Evolutionary conservation across 2,797 vertebrate genomes (phyloP).

Genomic region (Spea hammondii): DNA sequence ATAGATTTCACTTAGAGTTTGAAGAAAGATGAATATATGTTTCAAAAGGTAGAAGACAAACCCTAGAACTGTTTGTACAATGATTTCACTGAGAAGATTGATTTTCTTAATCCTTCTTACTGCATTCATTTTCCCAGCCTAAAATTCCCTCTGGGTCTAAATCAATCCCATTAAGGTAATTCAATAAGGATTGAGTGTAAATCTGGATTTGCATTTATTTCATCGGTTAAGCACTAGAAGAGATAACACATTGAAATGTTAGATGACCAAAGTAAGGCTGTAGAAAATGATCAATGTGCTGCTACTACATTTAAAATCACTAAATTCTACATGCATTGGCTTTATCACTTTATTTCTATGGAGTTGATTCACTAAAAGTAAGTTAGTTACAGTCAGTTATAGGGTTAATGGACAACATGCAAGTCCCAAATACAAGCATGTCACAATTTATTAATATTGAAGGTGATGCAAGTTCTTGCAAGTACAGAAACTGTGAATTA

Average conservation of each 20-base stretch:
- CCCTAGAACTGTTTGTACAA: conserved; percentile 28
- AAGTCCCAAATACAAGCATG: too few species aligned
- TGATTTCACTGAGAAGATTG: conserved; percentile 45
- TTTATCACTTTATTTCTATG: background rate
- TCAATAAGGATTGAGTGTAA: conserved; percentile 50
- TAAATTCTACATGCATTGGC: background rate
- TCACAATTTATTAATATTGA: too few species aligned
- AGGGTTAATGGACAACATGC: background rate
- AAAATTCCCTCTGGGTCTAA: conserved; percentile 32
- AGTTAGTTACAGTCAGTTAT: background rate
- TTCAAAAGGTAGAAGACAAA: conserved; percentile 24
- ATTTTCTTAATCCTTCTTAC: conserved; percentile 50
- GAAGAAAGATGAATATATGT: conserved; percentile 42
- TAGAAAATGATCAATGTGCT: background rate
- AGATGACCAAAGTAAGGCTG: conserved; percentile 18
- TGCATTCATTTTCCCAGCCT: conserved; percentile 47
- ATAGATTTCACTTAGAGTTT: conserved; percentile 27
- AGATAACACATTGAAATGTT: conserved; percentile 42
- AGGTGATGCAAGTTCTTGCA: too few species aligned
- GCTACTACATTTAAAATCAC: background rate
- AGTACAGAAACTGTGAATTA: too few species aligned
- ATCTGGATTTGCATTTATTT: conserved; percentile 50
- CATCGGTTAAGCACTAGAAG: conserved; percentile 44
- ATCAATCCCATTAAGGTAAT: conserved; percentile 52
- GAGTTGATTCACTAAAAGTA: background rate